phyloP scores from a whole-genome alignment of 30 jellyfish, hydroid and myxozoan species.

The Hydra vulgaris region DNA sequence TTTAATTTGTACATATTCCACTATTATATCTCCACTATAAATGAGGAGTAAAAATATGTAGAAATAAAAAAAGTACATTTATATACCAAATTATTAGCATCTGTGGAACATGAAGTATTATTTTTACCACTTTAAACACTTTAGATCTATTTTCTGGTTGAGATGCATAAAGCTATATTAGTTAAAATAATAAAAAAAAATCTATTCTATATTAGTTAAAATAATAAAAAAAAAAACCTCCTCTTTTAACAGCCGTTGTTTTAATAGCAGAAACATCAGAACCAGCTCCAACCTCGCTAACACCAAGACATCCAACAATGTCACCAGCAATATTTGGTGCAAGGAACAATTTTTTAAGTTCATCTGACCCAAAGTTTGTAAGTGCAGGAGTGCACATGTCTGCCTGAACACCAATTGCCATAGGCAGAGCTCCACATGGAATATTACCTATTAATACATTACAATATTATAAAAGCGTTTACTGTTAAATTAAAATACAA shows the following conservation, averaged over 20 bases:
- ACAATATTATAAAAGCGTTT: too few relatives aligned
- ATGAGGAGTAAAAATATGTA: too few relatives aligned
- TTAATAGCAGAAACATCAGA: constrained; percentile 82
- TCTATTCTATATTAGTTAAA: too few relatives aligned
- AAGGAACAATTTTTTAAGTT: constrained; percentile 56
- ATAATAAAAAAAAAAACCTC: too few relatives aligned
- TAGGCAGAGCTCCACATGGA: constrained; percentile 78
- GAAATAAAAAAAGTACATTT: too few relatives aligned
- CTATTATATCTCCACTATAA: not conserved
- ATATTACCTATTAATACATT: constrained; percentile 49
- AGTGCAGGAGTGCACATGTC: constrained; percentile 98
- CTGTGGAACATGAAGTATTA: too few relatives aligned
- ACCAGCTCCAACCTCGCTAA: constrained; percentile 94
- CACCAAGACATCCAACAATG: constrained; percentile 90
- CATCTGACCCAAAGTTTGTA: constrained; percentile 92
- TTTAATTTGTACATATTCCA: not conserved
- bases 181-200: too few relatives aligned
- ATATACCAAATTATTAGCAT: too few relatives aligned
- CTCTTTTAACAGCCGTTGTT: constrained; percentile 91
- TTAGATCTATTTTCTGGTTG: too few relatives aligned
- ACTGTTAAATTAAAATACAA: too few relatives aligned
- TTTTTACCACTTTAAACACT: too few relatives aligned
- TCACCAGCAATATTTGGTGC: constrained; percentile 99
- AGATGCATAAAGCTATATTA: too few relatives aligned
- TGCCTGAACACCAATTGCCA: constrained; percentile 96